Conservation (phyloP, 2,113 vertebrate genomes). For the Setophaga petechia region DNA sequence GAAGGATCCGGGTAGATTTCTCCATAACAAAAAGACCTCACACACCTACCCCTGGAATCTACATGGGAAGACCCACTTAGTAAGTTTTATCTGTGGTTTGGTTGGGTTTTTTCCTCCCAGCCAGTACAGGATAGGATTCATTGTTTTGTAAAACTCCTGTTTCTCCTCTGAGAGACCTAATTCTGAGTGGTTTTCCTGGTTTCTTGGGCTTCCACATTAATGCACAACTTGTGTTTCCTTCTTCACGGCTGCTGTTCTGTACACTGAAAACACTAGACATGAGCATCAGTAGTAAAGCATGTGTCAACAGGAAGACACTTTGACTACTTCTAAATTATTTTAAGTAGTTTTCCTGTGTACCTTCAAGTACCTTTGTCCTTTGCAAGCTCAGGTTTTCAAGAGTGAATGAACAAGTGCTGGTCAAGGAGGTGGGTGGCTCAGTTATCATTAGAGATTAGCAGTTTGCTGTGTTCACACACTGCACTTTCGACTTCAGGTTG, state of each 20-base stretch:
- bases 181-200: neutral
- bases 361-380: neutral
- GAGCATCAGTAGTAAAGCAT: neutral
- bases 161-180: neutral
- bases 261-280: neutral
- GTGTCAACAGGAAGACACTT: neutral
- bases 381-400: neutral
- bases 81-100: slow-evolving; percentile 56
- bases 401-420: neutral
- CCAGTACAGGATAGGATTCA: neutral
- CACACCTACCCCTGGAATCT: slow-evolving; percentile 96
- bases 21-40: slow-evolving; percentile 96
- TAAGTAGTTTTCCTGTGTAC: neutral
- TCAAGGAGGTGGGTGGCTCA: neutral
- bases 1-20: slow-evolving; percentile 93
- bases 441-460: neutral
- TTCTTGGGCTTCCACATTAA: neutral
- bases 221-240: neutral
- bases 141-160: neutral
- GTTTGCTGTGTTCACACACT: neutral
- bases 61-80: slow-evolving; percentile 97
- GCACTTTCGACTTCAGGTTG: neutral
- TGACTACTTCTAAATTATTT: neutral
- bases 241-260: neutral
- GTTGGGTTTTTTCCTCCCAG: neutral